These are phyloP conservation scores for Bubalus kerabau DNA, from an alignment of 2,113 vertebrate species.

Conservation along the genomic window DNA sequence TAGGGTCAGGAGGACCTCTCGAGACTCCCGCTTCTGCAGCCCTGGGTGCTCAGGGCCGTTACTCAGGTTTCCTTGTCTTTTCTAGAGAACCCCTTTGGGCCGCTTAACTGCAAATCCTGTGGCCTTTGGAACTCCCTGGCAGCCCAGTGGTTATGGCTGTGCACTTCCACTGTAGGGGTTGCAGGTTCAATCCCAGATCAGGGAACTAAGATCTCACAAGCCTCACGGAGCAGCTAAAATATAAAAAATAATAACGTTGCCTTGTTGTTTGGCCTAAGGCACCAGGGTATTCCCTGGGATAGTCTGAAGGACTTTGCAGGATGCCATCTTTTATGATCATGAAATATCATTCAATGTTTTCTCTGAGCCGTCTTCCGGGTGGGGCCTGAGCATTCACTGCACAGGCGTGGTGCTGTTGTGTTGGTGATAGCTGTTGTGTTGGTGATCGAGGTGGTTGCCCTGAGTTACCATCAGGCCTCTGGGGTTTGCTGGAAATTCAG, in stretches of 20 bases:
- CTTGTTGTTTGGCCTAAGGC: neutral
- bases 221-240: neutral
- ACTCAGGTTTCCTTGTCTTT: neutral
- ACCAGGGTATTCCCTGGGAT: neutral
- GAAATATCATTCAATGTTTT: neutral
- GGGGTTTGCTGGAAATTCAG: neutral
- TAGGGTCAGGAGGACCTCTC: neutral
- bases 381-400: neutral
- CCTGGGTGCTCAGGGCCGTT: neutral
- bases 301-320: neutral
- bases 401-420: rapidly evolving
- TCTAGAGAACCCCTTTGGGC: neutral
- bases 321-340: neutral
- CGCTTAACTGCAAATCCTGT: neutral
- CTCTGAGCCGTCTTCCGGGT: neutral
- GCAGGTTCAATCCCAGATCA: neutral
- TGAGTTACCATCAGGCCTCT: neutral
- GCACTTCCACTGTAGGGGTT: neutral
- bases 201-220: neutral
- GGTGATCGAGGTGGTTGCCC: neutral
- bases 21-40: neutral
- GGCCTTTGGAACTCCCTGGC: neutral
- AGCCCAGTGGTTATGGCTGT: neutral
- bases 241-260: neutral
- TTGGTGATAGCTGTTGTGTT: neutral